Base-by-base conservation (phyloP, 1,140 invertebrate genomes). In the Atta cephalotes region DNA sequence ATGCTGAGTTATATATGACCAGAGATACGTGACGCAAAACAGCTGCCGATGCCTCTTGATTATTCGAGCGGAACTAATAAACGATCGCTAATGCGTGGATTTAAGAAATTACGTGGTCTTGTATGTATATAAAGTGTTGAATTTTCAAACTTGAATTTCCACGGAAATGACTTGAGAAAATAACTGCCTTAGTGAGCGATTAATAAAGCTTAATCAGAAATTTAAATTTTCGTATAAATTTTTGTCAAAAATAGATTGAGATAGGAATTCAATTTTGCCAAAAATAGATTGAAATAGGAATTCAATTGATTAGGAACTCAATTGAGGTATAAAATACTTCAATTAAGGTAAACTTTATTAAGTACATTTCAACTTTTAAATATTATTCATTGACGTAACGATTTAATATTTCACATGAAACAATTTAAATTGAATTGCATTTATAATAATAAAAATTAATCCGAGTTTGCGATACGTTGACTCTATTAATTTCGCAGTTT, bases 21-120 rank as follows among this genome's bases (percentile, higher is more conserved):
- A 68, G 49, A 79, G 80, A 86, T 86, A 86, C 79, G 58, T 88
- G 81, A 87, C 71, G 81, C 51, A 86, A 89, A 71, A 51, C 82
- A 88, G 87, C 70, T 62, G 80, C 31, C 70, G 70, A 82, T 25
- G 66, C 79, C 66, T 58, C 14, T 21, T 25, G 53, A 49, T 62
- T 84, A 63, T 60, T 76, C 56, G 56, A 74, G 39, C 70, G 70
- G 12, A 76, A 84, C 80, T 84, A 84, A 76, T 76, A 84, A 84
- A 84, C 70, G 70, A 76, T 62, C 70, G 70, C 25, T 39, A 62
- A 51, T 39, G n/a, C 18, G 16, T 21, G 21, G 58, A 39, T 62
- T 62, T 25, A 49, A 51, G 80, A 62, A 82, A 82, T 76, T 84
- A 35, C 70, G 31, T n/a, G 56, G 9, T 9, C 39, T 45, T 14